Base-by-base conservation (phyloP, 1,140 invertebrate genomes). In the Lordiphosa stackelbergi region DNA sequence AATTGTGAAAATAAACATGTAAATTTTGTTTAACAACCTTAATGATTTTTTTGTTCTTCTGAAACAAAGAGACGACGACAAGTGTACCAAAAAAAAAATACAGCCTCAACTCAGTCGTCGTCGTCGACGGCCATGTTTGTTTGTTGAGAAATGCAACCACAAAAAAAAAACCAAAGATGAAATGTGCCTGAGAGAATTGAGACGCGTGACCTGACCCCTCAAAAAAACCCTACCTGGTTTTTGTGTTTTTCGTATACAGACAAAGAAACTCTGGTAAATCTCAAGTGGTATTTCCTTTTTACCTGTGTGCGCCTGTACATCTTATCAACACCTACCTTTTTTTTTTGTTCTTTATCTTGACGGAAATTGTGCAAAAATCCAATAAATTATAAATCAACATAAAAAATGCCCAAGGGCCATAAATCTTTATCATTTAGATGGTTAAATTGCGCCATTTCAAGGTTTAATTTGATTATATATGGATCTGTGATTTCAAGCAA, bases 201-300 rank as follows among this genome's bases (percentile, higher is more conserved):
- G 61, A 64, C 60, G 61, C 61, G 61, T 64, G 61, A 64, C 61
- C 61, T 54, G 61, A 65, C 61, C 61, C 48, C 48, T 22, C 11
- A 48, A 38, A 31, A 12, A 36, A 53, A 43, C 48, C 56, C 56
- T 53, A 16, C 56, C 56, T 49, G 55, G 24, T 8, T 28, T 28
- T 51, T 19, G 19, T 19, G 19, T 57, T 37, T 57, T 37, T 36
- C 38, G 16, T 10, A 16, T 31, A 48, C n/a, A 45, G 43, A 46
- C 46, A 16, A 22, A 28, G 11, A 51, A 16, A 11, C 57, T 11
- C 28, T 12, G 19, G 2, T 10, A n/a, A 24, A 19, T n/a, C n/a
- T 36, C 16, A 60, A 46, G 60, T 63, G 60, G 52, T 24, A 7
- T 31, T 31, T 31, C 28, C 28, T 31, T 31, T 31, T 31, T 31